Conservation (phyloP, 2,888 invertebrate genomes). For the Lapara coniferarum region DNA sequence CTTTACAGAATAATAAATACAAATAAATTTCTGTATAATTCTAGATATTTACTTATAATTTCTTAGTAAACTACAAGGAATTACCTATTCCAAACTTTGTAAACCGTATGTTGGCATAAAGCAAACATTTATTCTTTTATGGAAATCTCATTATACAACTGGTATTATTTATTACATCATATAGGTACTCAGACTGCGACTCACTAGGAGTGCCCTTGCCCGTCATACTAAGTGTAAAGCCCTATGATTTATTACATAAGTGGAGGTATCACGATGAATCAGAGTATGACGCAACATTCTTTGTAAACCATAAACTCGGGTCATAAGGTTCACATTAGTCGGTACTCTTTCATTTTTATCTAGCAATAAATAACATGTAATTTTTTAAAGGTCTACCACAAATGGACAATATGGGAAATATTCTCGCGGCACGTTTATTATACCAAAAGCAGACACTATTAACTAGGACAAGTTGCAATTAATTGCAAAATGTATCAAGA, state of each 20-base stretch:
- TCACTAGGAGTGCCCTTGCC: neutral
- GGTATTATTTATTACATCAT: neutral
- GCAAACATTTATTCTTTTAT: neutral
- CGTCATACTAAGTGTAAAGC: slow-evolving; percentile 2
- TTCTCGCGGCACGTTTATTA: neutral
- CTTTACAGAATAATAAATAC: too few relatives aligned
- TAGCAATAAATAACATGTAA: slow-evolving; percentile 9
- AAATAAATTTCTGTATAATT: too few relatives aligned
- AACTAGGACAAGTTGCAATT: neutral
- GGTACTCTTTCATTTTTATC: slow-evolving; percentile 6
- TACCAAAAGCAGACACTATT: neutral
- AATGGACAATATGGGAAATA: slow-evolving; percentile 3
- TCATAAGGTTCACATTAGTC: slow-evolving; percentile 2
- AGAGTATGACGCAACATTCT: neutral
- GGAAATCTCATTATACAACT: neutral
- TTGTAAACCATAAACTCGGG: neutral
- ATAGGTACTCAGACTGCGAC: neutral
- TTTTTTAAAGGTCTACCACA: neutral
- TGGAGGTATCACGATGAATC: slow-evolving; percentile 9
- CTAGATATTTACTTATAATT: too few relatives aligned
- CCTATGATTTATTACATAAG: slow-evolving; percentile 10
- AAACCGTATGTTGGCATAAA: neutral
- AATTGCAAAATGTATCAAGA: neutral
- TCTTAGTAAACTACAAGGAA: too few relatives aligned
- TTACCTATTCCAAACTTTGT: too few relatives aligned